Conservation (phyloP, 2,113 vertebrate genomes). For the Verasper variegatus region DNA sequence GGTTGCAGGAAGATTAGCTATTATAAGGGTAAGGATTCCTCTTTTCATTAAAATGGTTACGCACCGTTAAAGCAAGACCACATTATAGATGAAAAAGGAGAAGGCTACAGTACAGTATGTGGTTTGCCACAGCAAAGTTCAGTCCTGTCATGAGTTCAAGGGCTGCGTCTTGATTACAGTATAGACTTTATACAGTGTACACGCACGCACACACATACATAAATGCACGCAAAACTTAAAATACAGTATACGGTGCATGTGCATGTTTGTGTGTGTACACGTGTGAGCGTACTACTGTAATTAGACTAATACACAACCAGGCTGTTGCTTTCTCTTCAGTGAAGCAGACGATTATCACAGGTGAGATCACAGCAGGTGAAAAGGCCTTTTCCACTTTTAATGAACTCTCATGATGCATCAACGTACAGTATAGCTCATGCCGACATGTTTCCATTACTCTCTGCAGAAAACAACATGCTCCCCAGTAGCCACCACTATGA, state of each 20-base stretch:
- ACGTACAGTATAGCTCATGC: constrained; percentile 23
- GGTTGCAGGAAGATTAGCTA: constrained; percentile 4
- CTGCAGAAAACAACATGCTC: constrained; percentile 47
- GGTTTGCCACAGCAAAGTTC: constrained; percentile 45
- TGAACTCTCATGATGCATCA: constrained; percentile 44
- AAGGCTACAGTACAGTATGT: constrained; percentile 13
- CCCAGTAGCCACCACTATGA: constrained; percentile 19
- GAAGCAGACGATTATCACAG: constrained; percentile 58
- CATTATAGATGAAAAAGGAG: constrained; percentile 13
- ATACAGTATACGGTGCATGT: not conserved
- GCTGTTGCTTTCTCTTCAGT: constrained; percentile 49
- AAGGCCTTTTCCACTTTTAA: constrained; percentile 53
- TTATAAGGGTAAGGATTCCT: constrained; percentile 9
- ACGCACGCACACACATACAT: not conserved
- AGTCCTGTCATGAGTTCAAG: constrained; percentile 50
- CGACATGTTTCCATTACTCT: constrained; percentile 50
- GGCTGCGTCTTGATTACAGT: constrained; percentile 51
- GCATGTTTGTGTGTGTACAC: not conserved
- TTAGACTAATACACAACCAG: constrained; percentile 34
- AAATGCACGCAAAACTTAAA: not conserved
- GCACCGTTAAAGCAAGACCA: constrained; percentile 25
- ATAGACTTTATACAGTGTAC: constrained; percentile 11
- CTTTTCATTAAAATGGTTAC: constrained; percentile 29
- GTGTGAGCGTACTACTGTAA: constrained; percentile 23
- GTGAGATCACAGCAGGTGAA: constrained; percentile 67